Conservation (phyloP, 1,140 invertebrate species). For the Hylaeus volcanicus region DNA sequence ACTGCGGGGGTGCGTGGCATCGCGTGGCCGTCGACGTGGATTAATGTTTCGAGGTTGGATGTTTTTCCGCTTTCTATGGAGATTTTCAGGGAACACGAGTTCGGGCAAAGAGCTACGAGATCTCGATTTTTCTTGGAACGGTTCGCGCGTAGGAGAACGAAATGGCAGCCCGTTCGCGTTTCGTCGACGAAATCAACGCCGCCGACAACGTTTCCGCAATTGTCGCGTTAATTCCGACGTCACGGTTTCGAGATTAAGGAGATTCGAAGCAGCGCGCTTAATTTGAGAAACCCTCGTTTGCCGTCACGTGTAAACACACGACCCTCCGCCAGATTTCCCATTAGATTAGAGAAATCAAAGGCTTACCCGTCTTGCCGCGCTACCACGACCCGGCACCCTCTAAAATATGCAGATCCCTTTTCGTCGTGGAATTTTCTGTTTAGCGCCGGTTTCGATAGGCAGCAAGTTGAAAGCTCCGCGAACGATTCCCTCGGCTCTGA, state of each 20-base stretch:
- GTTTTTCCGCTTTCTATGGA: slow-evolving; percentile 22
- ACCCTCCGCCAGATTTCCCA: slow-evolving; percentile 42
- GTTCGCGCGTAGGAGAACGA: no score
- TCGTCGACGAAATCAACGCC: background rate
- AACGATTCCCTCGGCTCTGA: background rate
- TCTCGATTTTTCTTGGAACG: slow-evolving; percentile 10
- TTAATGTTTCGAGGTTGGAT: slow-evolving; percentile 44
- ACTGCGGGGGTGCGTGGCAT: background rate
- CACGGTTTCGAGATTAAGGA: slow-evolving; percentile 50
- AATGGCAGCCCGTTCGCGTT: background rate
- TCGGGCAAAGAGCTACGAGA: slow-evolving; percentile 12
- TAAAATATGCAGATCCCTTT: slow-evolving; percentile 25
- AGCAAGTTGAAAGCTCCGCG: background rate
- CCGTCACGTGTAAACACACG: slow-evolving; percentile 28
- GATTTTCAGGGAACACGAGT: slow-evolving; percentile 5
- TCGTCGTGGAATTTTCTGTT: slow-evolving; percentile 31
- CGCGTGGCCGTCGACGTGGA: slow-evolving; percentile 35
- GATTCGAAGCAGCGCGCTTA: slow-evolving; percentile 50
- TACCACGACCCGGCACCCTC: background rate
- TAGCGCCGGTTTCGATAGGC: background rate
- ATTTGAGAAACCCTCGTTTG: slow-evolving; percentile 42
- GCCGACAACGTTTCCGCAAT: slow-evolving; percentile 4
- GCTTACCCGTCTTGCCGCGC: slow-evolving; percentile 22
- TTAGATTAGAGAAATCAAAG: slow-evolving; percentile 54
- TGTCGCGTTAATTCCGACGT: slow-evolving; percentile 28